Evolutionary conservation across 2,888 invertebrate genomes (phyloP), one percentile per base, ranked within the genome.

Genomic region (Muscina levida): DNA sequence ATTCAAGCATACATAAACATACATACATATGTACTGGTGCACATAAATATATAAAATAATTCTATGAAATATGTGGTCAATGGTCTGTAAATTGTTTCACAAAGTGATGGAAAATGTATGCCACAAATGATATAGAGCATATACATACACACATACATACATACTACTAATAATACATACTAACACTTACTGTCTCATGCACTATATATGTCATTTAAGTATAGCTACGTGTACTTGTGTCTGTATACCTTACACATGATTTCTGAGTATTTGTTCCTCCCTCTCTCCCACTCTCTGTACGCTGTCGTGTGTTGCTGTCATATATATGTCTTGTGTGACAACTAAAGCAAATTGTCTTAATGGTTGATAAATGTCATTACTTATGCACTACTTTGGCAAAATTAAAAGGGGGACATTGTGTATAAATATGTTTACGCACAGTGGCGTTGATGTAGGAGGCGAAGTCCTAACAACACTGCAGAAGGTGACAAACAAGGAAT

Each of bases 61-160:
- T 59, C 59, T 59, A 39, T 59, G 59, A 59, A 72, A 68, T 68
- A 71, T 79, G 75, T 79, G 79, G 75, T 79, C 79, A 79, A 75
- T 79, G 79, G 72, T 75, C 75, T 75, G 72, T 72, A 75, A 79
- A 70, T 56, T 56, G 59, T 59, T 59, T 59, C 59, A 39, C 59
- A 37, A 17, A 59, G 53, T 53, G 53, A 5, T n/a, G 31, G 8
- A 3, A 53, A 53, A 53, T 22, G 37, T 39, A 37, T 59, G 59
- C 37, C 39, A 59, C 37, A 59, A n/a, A n/a, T n/a, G n/a, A n/a
- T n/a, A 59, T 11, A 39, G 15, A 17, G 1, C 37, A 59, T 19
- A 39, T 39, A 19, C 31, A 57, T 15, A 15, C 57, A 57, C 31
- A 57, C 31, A 57, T 15, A 31, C 15, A n/a, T 5, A 57, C n/a